Base-by-base conservation (phyloP, 2,888 invertebrate genomes). In the Hemaris fuciformis region DNA sequence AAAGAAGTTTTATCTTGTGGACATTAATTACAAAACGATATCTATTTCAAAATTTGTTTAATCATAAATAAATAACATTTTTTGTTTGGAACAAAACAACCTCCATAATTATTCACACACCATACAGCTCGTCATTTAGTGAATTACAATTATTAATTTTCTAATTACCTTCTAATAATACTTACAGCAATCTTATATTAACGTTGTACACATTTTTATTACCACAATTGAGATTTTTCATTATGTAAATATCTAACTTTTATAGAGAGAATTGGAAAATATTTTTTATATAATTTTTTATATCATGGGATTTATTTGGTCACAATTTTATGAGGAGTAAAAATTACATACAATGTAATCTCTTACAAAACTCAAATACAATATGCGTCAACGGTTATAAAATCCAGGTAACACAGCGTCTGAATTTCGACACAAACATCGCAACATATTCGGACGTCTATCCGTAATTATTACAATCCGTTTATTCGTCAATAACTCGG, bases 31-130 rank as follows among this genome's bases (percentile, higher is more conserved):
- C n/a, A 79, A 68, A 53, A 42, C 20, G 6, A 63, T 58, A 18
- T 18, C 63, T 87, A 84, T 95, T 93, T 77, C 93, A 91, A 92
- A 92, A 90, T 86, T 90, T 83, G 85, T 92, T 92, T 92, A 91
- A 83, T 92, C 89, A 92, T 91, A 91, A 92, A 92, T 92, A 92
- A 92, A 92, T 92, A 92, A 91, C 91, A 90, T 88, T 91, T 76
- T 88, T 91, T 86, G 90, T 91, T 91, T 90, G 91, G 83, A 92
- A 91, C 92, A 91, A 91, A 91, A 90, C 92, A 91, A 91, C 92
- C 90, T 89, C 91, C 88, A 85, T 87, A 77, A 84, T 84, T 88
- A 88, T 88, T 90, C 92, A 90, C 91, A 91, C 91, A 84, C 81
- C 90, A 91, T 86, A 81, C 89, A 86, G 81, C 85, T 85, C 87